Evolutionary conservation across 2,113 vertebrate species (phyloP), one percentile per base, ranked within the genome.

Genomic region (Melanerpes formicivorus): DNA sequence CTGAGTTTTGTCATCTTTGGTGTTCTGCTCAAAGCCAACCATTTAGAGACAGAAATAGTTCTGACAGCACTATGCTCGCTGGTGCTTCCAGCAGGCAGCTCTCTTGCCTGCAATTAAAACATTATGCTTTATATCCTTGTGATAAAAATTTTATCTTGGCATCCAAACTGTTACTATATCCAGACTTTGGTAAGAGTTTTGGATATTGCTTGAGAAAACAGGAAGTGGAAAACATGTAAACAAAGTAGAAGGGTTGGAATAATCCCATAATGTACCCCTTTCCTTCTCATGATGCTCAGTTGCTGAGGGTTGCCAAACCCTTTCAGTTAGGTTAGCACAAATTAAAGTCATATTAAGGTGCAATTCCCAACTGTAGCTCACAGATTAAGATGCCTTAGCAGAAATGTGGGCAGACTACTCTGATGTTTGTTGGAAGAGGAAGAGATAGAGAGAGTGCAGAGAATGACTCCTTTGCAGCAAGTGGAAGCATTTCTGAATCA

Each of bases 381-480:
- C 52, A 71, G 48, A 85, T 71, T 91, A 74, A 87, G 64, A 78
- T 40, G 9, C 26, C 37, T 82, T 63, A 83, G 82, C 44, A 59
- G 80, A 73, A 92, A 78, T 8, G 9, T 37, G 9, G 50, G 26
- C 48, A 96, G 23, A 71, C 48, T 79, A 29, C 60, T 87, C 75
- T 73, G 55, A 48, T 42, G 30, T 30, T 88, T 88, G 67, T 34
- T 80, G 79, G 72, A 93, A 95, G 34, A 80, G 48, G 65, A 48
- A 63, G 30, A 37, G 8, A 46, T 2, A 65, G 54, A 30, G 69
- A 44, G 12, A 12, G 14, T 17, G 10, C 27, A 94, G 60, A 87
- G 79, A 80, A 73, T 77, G 88, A 94, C 77, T 93, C 75, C 44
- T 87, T 92, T 78, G 74, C 79, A 91, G 84, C 80, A 94, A 93